Base-by-base conservation (phyloP, 2,888 invertebrate genomes). In the Parnassius glacialis region DNA sequence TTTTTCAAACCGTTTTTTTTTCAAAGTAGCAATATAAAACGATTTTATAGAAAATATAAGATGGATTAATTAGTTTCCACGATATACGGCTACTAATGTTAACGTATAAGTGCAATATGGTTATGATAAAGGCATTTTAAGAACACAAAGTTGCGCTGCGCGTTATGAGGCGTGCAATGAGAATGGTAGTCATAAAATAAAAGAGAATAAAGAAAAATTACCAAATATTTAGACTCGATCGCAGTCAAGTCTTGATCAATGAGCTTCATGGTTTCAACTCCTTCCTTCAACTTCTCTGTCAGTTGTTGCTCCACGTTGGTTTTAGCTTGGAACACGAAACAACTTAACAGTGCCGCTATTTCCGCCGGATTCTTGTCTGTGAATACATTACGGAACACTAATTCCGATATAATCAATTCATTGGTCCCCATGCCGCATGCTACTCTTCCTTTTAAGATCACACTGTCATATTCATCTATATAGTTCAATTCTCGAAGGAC, bases 321-420 rank as follows among this genome's bases (percentile, higher is more conserved):
- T 78, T 95, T 95, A 59, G 96, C 96, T 88, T 98, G 97, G 86
- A 97, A 99, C 50, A 99, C 98, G 69, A 99, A 93, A 58, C 96
- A 95, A 0, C 99, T 99, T 50, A 99, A 90, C 50, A 99, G 83
- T 0, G 99, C 98, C 0, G 98, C 99, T 53, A 99, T 98, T 87
- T 99, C 98, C 0, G 97, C 95, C 0, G 98, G 96, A 66, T 94
- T 94, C 65, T 97, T 93, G 74, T 96, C 95, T 0, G 96, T 96
- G 69, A 99, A 94, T 58, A 97, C 94, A 81, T 98, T 98, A 67
- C 97, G 94, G 71, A 99, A 94, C 47, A 99, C 96, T 53, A 99
- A 88, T 82, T 99, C 99, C 0, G 99, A 99, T 65, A 99, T 95
- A 59, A 99, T 93, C 20, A 99, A 90, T 82, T 98, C 99, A 75